These are phyloP conservation scores for Conopomorpha cramerella DNA, from an alignment of 1,140 invertebrate species.

Conservation along the genomic window DNA sequence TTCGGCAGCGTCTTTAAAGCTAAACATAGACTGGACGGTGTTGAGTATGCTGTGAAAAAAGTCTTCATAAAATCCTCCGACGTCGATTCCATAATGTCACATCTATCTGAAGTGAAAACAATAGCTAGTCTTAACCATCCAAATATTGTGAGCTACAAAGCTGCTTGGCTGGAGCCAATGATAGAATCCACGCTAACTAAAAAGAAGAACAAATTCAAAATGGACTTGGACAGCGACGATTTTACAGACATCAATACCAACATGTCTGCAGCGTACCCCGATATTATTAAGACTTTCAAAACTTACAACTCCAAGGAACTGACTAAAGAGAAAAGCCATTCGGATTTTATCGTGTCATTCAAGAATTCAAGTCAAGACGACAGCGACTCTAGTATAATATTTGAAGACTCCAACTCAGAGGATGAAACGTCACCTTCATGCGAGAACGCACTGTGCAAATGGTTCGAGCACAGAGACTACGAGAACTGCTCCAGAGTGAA, in stretches of 20 bases:
- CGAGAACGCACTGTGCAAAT: conserved; percentile 34
- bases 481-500: conserved; percentile 48
- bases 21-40: conserved; percentile 73
- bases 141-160: conserved; percentile 84
- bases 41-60: conserved; percentile 83
- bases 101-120: conserved; percentile 78
- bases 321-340: conserved; percentile 24
- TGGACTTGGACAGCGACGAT: conserved; percentile 38
- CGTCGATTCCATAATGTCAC: conserved; percentile 63
- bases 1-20: conserved; percentile 69
- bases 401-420: conserved; percentile 21
- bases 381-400: conserved; percentile 18
- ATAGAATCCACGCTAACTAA: conserved; percentile 39
- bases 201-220: conserved; percentile 23
- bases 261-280: conserved; percentile 25
- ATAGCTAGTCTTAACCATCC: conserved; percentile 78
- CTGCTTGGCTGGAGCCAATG: conserved; percentile 77
- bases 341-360: conserved; percentile 43
- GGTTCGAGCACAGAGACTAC: conserved; percentile 22
- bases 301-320: conserved; percentile 49
- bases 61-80: conserved; percentile 69
- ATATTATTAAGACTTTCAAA: conserved; percentile 43
- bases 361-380: conserved; percentile 33
- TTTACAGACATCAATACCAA: conserved; percentile 20
- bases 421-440: conserved; percentile 16